Evolutionary conservation across 30 jellyfish, hydroid and myxozoan species (phyloP), one percentile per base, ranked within the genome.

Genomic region (Aurelia sp.): DNA sequence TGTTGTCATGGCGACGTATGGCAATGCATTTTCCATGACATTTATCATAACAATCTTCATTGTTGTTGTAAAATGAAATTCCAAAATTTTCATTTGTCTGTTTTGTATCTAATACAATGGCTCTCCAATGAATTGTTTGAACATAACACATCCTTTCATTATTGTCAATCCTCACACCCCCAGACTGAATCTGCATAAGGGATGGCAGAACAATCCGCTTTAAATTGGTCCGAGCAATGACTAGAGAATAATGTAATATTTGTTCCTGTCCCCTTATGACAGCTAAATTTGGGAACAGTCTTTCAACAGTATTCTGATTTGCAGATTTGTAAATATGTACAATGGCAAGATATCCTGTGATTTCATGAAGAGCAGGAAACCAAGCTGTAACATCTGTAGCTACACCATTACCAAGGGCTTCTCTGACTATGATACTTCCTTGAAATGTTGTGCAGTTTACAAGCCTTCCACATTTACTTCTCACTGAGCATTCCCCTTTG

Each of bases 131-230:
- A n/a, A 91, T 62, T 7, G 96, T 85, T 44, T 81, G 64, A 13
- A 86, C 71, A 73, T 85, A 91, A 51, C 98, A 91, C 85, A 91
- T 78, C 41, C 69, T 66, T 61, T 53, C 85, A 47, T 91, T 91
- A 57, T 84, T 81, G 35, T 86, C 96, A 9, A 91, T 79, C 8
- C 98, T 81, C 48, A 91, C 96, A 23, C 98, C 98, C 41, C 98
- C 98, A 15, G 90, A 62, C 35, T 76, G 62, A 6, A 91, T 91
- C 13, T 73, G 88, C 40, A 93, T 85, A 22, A 91, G 57, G 5
- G 91, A 62, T 30, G 96, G 98, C 50, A 91, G 71, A 67, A 79
- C 63, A 6, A 86, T 81, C 47, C 71, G 62, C 76, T 64, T 76
- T 48, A 73, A 60, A 16, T 65, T 74, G n/a, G 93, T 85, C 17